phyloP scores from a whole-genome alignment of 2,113 vertebrate genomes.

The Diglossa brunneiventris region DNA sequence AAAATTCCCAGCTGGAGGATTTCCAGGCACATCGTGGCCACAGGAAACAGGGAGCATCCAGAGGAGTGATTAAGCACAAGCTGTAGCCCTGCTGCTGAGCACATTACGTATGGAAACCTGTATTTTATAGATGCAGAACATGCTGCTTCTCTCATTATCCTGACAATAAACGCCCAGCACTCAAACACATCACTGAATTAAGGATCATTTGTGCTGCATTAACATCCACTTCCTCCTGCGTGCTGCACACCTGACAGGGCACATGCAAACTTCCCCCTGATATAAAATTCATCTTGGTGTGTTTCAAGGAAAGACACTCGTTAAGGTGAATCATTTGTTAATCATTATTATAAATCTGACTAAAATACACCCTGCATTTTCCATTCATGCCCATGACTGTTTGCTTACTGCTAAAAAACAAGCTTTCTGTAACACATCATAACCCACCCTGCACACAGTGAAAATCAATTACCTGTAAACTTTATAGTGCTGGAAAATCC shows the following conservation, averaged over 20 bases:
- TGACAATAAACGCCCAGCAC: slow-evolving; percentile 8
- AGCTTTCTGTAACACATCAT: not conserved
- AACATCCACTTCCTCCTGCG: not conserved
- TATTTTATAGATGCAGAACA: not conserved
- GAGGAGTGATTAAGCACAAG: not conserved
- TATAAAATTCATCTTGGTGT: not conserved
- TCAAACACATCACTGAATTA: slow-evolving; percentile 43
- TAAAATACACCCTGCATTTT: not conserved
- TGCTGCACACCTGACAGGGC: not conserved
- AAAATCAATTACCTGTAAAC: not conserved
- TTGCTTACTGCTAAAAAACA: not conserved
- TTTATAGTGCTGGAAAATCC: not conserved
- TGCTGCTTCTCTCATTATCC: not conserved
- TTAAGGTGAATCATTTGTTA: slow-evolving; percentile 55
- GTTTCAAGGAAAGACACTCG: not conserved
- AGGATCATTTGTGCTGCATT: slow-evolving; percentile 51
- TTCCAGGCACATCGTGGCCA: not conserved
- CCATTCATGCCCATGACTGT: not conserved
- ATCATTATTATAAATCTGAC: slow-evolving; percentile 20
- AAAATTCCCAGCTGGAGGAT: not conserved
- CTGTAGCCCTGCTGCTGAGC: not conserved
- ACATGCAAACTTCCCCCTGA: not conserved
- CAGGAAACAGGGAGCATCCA: not conserved
- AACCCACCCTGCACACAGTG: not conserved
- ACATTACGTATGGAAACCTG: rapidly evolving